phyloP scores from a whole-genome alignment of 2,888 invertebrate genomes.

The Perithous albicinctus region DNA sequence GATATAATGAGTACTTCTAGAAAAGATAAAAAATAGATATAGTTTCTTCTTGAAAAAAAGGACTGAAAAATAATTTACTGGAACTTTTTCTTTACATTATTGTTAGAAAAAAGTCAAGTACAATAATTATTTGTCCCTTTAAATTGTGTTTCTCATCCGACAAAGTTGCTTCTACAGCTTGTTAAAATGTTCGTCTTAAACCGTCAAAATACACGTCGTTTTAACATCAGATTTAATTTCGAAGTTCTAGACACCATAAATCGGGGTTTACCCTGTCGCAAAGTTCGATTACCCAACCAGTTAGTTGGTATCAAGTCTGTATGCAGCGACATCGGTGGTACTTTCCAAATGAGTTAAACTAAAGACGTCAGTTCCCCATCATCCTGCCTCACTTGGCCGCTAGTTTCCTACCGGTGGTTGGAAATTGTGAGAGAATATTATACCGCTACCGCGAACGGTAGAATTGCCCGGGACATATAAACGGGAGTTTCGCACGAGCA shows the following conservation, averaged over 20 bases:
- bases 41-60: no score
- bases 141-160: background rate
- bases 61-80: no score
- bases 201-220: background rate
- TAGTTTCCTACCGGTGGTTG: background rate
- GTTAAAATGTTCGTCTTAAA: background rate
- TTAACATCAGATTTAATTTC: slow-evolving; percentile 11
- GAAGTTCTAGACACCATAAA: slow-evolving; percentile 8
- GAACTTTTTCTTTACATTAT: no score
- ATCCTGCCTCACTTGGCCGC: background rate
- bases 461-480: background rate
- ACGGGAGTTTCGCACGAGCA: background rate
- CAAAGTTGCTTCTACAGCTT: background rate
- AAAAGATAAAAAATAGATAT: no score
- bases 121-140: background rate
- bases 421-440: slow-evolving; percentile 8
- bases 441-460: background rate
- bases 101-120: no score
- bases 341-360: slow-evolving; percentile 31
- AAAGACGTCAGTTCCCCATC: slow-evolving; percentile 30
- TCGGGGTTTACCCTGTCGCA: slow-evolving; percentile 17
- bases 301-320: background rate
- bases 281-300: slow-evolving; percentile 23
- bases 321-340: background rate
- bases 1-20: no score